Conservation (phyloP, 2,888 invertebrate species). For the Eurois occulta region DNA sequence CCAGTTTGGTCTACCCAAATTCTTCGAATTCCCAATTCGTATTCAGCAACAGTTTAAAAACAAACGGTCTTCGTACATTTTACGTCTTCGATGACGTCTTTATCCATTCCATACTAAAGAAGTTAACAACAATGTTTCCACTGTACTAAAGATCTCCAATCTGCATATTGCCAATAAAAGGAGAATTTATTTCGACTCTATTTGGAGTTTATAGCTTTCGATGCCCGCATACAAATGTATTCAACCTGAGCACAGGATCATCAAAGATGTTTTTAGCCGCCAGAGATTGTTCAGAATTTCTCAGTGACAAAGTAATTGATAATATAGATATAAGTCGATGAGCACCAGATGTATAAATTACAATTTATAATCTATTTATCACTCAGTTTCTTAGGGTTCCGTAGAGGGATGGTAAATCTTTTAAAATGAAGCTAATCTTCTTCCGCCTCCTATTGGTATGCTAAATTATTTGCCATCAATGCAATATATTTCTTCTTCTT, state of each 20-base stretch:
- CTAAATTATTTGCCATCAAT: background rate
- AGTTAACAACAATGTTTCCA: slow-evolving; percentile 37
- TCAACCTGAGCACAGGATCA: slow-evolving; percentile 15
- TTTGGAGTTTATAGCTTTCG: slow-evolving; percentile 36
- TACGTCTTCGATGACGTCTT: background rate
- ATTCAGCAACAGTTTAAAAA: background rate
- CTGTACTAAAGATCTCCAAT: slow-evolving; percentile 42
- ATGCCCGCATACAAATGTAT: slow-evolving; percentile 37
- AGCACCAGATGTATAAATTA: slow-evolving; percentile 72
- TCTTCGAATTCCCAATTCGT: background rate
- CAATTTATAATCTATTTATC: slow-evolving; percentile 77
- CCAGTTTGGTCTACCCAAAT: background rate
- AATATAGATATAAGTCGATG: slow-evolving; percentile 60
- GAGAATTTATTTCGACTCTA: slow-evolving; percentile 49
- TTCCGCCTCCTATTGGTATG: too few species aligned
- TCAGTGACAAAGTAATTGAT: slow-evolving; percentile 71
- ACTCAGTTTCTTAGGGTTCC: slow-evolving; percentile 60
- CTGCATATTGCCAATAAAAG: slow-evolving; percentile 49
- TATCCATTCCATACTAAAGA: slow-evolving; percentile 23
- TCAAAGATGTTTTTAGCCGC: slow-evolving; percentile 51
- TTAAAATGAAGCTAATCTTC: background rate
- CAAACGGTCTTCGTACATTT: background rate
- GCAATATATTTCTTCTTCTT: background rate
- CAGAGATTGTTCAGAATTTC: slow-evolving; percentile 27
- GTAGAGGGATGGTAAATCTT: background rate